Base-by-base conservation (phyloP, 1,140 invertebrate genomes). In the Bombus superbus region DNA sequence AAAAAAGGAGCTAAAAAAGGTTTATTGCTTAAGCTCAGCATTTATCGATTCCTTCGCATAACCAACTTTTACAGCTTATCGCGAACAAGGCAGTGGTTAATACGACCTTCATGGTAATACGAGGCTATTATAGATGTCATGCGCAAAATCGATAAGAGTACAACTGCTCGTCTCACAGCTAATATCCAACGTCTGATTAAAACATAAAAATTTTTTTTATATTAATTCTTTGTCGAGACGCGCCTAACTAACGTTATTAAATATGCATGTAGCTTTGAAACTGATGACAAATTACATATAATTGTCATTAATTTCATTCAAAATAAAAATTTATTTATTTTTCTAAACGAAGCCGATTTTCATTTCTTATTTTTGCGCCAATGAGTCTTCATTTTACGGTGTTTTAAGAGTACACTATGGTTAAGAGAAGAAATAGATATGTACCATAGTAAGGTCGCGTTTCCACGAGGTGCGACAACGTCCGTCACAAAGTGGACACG, bases 401-500 rank as follows among this genome's bases (percentile, higher is more conserved):
- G 40, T 69, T 82, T 64, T 38, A 15, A 13, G 13, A 25, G 44
- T 40, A 13, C 38, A 18, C 8, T 4, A 28, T 25, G 22, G 8
- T 10, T n/a, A 38, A 38, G 44, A 15, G 18, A 35, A 86, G 32
- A 81, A 71, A 78, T 38, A 22, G 44, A 90, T 72, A 92, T 95
- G 96, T 92, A 98, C 97, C 96, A 97, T 96, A 88, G 96, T 97
- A 86, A 98, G 96, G 94, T 98, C 97, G 86, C 98, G 96, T 91
- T 97, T 97, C 97, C 97, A 98, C 42, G 95, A 92, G n/a, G 95
- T 95, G 79, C 96, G 96, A 93, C 98, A 98, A 87, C 96, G 96
- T 71, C 97, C 98, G 84, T 97, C 97, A 93, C 98, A 98, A 0
- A 96, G 94, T 25, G 97, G 97, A 91, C 98, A 98, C 8, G 97